A percentile compares a stretch with the other conserved stretches of the same genome.
phyloP scores from a whole-genome alignment of 2,888 invertebrate species.

The Syrista parreyssii region DNA sequence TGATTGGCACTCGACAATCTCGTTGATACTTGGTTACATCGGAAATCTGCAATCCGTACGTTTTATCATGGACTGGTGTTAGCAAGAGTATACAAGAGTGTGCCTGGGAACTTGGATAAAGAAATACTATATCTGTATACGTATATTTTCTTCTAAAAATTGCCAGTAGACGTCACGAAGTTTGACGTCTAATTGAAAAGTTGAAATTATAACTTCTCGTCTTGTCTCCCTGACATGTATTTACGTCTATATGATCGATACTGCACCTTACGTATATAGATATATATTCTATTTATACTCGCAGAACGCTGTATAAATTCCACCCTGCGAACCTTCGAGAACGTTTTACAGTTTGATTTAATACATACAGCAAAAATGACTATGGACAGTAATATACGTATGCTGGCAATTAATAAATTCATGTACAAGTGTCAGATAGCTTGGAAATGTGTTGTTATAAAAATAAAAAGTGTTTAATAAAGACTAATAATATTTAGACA shows the following conservation, averaged over 20 bases:
- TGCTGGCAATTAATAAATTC: background rate
- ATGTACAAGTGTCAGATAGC: background rate
- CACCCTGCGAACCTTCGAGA: background rate
- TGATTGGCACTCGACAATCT: background rate
- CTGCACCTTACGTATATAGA: background rate
- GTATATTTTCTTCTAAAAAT: background rate
- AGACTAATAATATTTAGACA: background rate
- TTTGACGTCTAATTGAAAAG: background rate
- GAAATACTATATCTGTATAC: background rate
- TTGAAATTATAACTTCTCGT: background rate
- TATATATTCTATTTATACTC: background rate
- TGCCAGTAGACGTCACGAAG: background rate
- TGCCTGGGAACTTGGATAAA: background rate
- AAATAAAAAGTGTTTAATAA: background rate
- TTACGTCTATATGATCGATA: background rate
- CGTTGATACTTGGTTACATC: background rate
- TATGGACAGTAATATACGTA: background rate
- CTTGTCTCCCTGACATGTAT: background rate
- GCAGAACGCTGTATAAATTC: background rate
- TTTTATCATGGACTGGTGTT: background rate
- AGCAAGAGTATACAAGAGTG: background rate
- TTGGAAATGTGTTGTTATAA: background rate
- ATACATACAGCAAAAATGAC: background rate
- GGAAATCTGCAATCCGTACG: background rate
- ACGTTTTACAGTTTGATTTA: background rate